phyloP scores from a whole-genome alignment of 2,797 vertebrate species.

The Tokudaia muenninki region DNA sequence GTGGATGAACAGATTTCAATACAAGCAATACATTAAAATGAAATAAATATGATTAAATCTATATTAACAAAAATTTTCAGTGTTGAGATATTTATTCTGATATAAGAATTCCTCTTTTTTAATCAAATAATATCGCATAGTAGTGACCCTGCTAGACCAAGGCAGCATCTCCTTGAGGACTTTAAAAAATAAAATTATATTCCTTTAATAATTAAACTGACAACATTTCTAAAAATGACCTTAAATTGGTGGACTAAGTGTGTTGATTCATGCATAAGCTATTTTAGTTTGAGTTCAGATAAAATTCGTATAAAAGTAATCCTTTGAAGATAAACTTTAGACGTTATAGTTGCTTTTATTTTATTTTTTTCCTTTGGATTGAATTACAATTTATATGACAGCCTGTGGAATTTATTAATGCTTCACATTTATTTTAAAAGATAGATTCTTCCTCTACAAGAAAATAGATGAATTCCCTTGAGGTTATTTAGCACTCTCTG shows the following conservation, averaged over 20 bases:
- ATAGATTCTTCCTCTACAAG: slow-evolving; percentile 68
- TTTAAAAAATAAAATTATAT: not conserved
- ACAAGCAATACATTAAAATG: not conserved
- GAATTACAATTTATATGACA: slow-evolving; percentile 62
- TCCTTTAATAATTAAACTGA: not conserved
- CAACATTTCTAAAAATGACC: not conserved
- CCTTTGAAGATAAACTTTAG: slow-evolving; percentile 56
- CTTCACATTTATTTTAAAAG: slow-evolving; percentile 70
- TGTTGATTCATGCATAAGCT: not conserved
- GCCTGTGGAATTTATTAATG: slow-evolving; percentile 77
- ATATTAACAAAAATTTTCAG: not conserved
- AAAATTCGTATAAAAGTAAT: slow-evolving; percentile 72
- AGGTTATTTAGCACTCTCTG: slow-evolving; percentile 74
- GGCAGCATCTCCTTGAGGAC: not conserved
- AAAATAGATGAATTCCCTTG: slow-evolving; percentile 76
- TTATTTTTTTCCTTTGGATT: slow-evolving; percentile 70
- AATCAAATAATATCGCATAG: not conserved
- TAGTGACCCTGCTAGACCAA: not conserved
- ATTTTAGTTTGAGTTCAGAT: slow-evolving; percentile 54
- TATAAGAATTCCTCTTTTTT: not conserved
- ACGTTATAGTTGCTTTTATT: slow-evolving; percentile 66
- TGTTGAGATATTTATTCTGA: not conserved
- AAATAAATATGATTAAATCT: not conserved
- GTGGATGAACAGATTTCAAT: not conserved
- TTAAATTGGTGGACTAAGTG: slow-evolving; percentile 7